Evolutionary conservation across 1,140 invertebrate species (phyloP), one percentile per base, ranked within the genome.

Genomic region (Phthorimaea operculella): DNA sequence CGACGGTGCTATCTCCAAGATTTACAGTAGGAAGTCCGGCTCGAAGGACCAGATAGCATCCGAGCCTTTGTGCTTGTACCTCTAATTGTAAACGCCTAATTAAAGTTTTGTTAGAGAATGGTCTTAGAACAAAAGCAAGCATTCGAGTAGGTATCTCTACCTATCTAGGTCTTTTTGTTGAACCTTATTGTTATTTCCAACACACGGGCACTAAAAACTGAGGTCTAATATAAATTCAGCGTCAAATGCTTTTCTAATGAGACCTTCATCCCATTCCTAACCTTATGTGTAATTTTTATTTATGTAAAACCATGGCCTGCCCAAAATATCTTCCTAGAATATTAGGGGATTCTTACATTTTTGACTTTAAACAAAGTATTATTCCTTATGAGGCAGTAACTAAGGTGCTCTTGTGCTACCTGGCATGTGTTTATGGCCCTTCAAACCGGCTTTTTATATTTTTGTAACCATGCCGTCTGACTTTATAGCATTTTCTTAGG

Each of bases 11-110:
- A 77, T 76, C 72, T 53, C 42, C 8, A 62, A 77, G 74, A 79
- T 79, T 79, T 79, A 76, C 74, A 72, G 67, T 64, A 66, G 58
- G 62, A 70, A 70, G 63, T 79, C 66, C 69, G 54, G 66, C 62
- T 66, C 62, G 60, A 60, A 65, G 69, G 58, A 68, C 64, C 55
- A 60, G 59, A 65, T 69, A 65, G 28, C 34, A 68, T 70, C 66
- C 58, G 45, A 55, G 52, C 21, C 48, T 12, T 50, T 47, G 44
- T 47, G 16, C 44, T 47, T 63, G 52, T 58, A 45, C 33, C 42
- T 60, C 18, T 59, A 59, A 59, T 59, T 59, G 53, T 59, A 47
- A 47, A 42, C 15, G 44, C 52, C 52, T 59, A 59, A 59, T 59
- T 59, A 59, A 39, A 48, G 58, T 34, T 48, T 55, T 48, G 42